Evolutionary conservation across 2,113 vertebrate species (phyloP).

Genomic region (Callipepla californica): DNA sequence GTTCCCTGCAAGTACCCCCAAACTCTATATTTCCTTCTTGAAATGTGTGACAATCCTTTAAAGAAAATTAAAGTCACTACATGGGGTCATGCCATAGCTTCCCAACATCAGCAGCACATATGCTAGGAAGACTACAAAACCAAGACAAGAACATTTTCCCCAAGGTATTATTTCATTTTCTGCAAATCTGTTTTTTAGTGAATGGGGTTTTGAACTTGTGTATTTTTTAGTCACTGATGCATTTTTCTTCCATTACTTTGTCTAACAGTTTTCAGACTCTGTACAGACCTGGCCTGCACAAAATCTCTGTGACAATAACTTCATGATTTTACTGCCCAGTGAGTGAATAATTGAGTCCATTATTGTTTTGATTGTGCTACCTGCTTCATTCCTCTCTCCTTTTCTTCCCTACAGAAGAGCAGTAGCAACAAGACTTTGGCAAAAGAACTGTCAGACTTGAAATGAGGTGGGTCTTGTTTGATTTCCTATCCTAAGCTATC

Average conservation of each 20-base stretch:
- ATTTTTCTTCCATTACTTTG: not conserved
- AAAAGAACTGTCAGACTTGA: not conserved
- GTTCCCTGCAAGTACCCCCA: not conserved
- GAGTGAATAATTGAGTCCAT: not conserved
- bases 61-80: not conserved
- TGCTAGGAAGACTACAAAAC: accelerated
- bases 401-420: not conserved
- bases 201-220: not conserved
- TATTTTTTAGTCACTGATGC: not conserved
- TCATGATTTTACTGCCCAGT: not conserved
- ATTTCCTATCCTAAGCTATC: not conserved
- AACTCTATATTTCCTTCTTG: not conserved
- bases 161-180: not conserved
- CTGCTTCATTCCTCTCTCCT: not conserved
- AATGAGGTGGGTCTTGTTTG: not conserved
- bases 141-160: not conserved
- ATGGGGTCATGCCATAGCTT: not conserved
- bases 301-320: not conserved
- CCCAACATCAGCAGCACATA: not conserved
- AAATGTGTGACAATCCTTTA: not conserved
- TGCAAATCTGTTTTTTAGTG: not conserved
- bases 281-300: not conserved
- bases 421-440: not conserved
- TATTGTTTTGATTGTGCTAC: not conserved
- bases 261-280: not conserved